Conservation (phyloP, 2,797 vertebrate species). For the Apogon talboti region DNA sequence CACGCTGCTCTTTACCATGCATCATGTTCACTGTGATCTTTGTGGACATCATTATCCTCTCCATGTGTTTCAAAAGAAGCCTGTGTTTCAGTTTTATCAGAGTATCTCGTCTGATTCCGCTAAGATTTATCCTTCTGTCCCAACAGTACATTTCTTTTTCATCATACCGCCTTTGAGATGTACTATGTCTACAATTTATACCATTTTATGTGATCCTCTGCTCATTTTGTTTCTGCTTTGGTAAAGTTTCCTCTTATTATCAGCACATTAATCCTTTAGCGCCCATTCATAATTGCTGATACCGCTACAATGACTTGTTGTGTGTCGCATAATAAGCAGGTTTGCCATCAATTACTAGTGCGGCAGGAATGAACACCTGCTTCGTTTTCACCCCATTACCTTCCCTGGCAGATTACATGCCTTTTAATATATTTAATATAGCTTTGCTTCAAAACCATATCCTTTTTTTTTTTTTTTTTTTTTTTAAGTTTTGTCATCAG, state of each 20-base stretch:
- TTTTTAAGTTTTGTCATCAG: conserved; percentile 30
- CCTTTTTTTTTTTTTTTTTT: conserved; percentile 40
- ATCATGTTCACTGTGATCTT: conserved; percentile 68
- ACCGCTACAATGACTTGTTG: conserved; percentile 55
- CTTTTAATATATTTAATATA: conserved; percentile 53
- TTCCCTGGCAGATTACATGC: conserved; percentile 44
- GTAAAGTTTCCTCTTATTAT: conserved; percentile 33
- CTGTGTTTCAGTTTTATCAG: conserved; percentile 17
- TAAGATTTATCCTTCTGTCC: neutral
- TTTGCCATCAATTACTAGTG: conserved; percentile 64
- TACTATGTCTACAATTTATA: neutral
- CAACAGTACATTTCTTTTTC: neutral
- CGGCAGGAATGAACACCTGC: conserved; percentile 71
- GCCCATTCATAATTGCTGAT: conserved; percentile 58
- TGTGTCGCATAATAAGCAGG: conserved; percentile 49
- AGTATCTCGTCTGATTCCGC: conserved; percentile 13
- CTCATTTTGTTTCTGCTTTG: neutral
- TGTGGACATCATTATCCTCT: conserved; percentile 68
- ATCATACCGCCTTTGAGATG: neutral
- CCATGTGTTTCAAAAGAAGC: conserved; percentile 36
- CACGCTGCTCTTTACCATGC: conserved; percentile 66
- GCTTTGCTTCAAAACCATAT: conserved; percentile 29
- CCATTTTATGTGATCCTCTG: neutral
- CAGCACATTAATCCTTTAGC: conserved; percentile 39
- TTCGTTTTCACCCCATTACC: conserved; percentile 68